Evolutionary conservation across 2,797 vertebrate species (phyloP).

Genomic region (Peromyscus attwateri): DNA sequence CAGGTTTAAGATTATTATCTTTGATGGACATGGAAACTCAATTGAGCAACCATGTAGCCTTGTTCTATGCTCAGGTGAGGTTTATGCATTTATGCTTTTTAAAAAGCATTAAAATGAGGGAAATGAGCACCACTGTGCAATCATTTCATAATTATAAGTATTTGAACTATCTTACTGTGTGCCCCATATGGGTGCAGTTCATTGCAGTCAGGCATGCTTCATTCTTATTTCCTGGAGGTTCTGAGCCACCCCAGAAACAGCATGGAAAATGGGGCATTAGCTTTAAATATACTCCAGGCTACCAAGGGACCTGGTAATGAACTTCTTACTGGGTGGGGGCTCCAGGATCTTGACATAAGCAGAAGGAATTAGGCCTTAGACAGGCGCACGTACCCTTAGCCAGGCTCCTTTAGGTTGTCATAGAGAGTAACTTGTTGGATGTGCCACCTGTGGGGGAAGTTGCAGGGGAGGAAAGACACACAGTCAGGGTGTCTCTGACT

Average conservation of each 20-base stretch:
- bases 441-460: no score
- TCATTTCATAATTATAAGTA: not conserved
- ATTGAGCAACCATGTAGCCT: not conserved
- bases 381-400: fast-evolving
- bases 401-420: fast-evolving
- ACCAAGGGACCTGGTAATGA: not conserved
- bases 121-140: not conserved
- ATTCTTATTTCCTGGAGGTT: not conserved
- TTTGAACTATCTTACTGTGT: no score
- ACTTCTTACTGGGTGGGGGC: not conserved
- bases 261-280: no score
- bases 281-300: not conserved
- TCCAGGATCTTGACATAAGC: not conserved
- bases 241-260: not conserved
- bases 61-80: not conserved
- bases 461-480: not conserved
- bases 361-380: not conserved
- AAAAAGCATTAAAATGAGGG: not conserved
- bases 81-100: not conserved
- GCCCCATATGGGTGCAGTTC: no score
- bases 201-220: not conserved
- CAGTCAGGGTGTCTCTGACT: not conserved
- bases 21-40: not conserved
- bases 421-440: not conserved
- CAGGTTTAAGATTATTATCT: not conserved